These are phyloP conservation scores for Busseola fusca DNA, from an alignment of 2,888 invertebrate species.

Conservation along the genomic window DNA sequence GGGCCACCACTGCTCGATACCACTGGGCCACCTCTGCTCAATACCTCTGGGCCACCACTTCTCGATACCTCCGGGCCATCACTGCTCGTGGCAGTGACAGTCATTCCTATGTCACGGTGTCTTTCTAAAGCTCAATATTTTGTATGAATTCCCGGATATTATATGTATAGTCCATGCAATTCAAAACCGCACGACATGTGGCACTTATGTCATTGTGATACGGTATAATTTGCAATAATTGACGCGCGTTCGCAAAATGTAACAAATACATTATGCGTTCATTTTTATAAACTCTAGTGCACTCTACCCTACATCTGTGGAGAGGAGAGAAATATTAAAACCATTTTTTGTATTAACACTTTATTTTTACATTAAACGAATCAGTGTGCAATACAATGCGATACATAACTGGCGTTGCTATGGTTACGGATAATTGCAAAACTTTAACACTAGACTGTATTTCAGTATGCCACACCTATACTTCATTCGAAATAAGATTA, in stretches of 20 bases:
- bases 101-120: background rate
- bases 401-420: constrained; percentile 73
- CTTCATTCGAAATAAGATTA: no score
- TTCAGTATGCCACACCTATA: constrained; percentile 58
- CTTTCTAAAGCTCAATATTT: background rate
- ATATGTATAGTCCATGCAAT: background rate
- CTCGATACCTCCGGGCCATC: no score
- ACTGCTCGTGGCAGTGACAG: no score
- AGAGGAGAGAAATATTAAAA: constrained; percentile 17
- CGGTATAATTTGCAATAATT: background rate
- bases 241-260: background rate
- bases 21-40: no score
- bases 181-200: background rate
- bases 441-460: constrained; percentile 65
- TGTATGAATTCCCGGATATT: background rate
- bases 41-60: no score
- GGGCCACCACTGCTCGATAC: no score
- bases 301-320: no score
- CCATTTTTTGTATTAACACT: constrained; percentile 74
- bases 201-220: background rate
- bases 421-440: constrained; percentile 74
- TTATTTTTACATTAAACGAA: constrained; percentile 81
- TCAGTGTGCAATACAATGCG: constrained; percentile 80
- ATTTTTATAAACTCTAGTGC: background rate
- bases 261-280: background rate